Conservation (phyloP, 2,113 vertebrate genomes). For the Gnathonemus longibarbis region DNA sequence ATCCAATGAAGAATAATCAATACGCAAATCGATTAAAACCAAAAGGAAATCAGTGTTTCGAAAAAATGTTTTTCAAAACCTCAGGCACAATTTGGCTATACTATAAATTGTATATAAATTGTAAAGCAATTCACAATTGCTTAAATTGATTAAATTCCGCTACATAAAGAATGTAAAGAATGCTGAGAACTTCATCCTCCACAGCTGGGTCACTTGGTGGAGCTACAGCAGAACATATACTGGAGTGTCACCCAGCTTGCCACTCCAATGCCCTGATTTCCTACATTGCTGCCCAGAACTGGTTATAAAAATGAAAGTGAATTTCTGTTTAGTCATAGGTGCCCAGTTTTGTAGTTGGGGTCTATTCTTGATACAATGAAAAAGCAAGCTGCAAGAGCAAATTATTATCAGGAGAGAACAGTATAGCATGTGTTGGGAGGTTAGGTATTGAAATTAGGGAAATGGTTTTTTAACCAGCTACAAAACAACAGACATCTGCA, state of each 20-base stretch:
- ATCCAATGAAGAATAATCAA: not conserved
- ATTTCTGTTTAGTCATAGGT: not conserved
- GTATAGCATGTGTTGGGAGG: not conserved
- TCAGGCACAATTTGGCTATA: not conserved
- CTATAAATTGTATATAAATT: not conserved
- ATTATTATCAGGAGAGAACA: not conserved
- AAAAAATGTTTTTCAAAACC: not conserved
- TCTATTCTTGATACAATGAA: not conserved
- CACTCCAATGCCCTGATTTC: not conserved
- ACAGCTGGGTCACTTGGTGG: constrained; percentile 9
- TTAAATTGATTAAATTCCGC: not conserved
- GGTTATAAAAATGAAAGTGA: not conserved
- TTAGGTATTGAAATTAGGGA: not conserved
- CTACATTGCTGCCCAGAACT: not conserved
- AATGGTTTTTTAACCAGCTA: not conserved
- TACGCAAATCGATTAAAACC: not conserved
- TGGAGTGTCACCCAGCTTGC: not conserved
- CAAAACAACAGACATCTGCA: not conserved
- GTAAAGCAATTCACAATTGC: not conserved
- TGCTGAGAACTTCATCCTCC: not conserved
- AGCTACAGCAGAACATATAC: not conserved
- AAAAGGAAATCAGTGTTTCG: not conserved
- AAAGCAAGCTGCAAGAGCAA: not conserved
- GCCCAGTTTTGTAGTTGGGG: not conserved
- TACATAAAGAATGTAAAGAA: not conserved